Evolutionary conservation across 2,797 vertebrate genomes (phyloP), one percentile per base, ranked within the genome.

Genomic region (Melanotaenia trifasciata): DNA sequence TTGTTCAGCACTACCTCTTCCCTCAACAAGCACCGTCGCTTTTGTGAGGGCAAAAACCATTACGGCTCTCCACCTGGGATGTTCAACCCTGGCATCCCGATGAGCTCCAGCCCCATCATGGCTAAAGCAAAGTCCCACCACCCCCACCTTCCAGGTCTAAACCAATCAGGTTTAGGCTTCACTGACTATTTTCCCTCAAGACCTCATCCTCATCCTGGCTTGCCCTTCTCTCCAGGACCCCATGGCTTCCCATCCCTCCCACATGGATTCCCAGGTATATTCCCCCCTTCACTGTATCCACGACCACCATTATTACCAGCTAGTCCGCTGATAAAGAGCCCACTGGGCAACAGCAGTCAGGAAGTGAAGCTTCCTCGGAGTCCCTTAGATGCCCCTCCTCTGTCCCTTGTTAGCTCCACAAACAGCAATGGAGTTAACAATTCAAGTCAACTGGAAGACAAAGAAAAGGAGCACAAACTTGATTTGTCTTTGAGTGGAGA

Each of bases 1-100:
- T 97, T 99, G 96, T 99, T 99, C 96, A 99, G 98, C 96, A 99
- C 98, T 95, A 99, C 98, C 93, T 99, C 98, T 89, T 99, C 98
- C 90, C 97, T 99, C 94, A 99, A 99, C 96, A 99, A 99, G 94
- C 98, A 99, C 89, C 97, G 98, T 60, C 96, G 98, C 93, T 99
- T 99, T 95, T 99, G 98, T 92, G 98, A 99, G 95, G 98, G 98
- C 90, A 99, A 99, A 94, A 99, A 99, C 93, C 97, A 99, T 96
- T 99, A 98, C 83, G 98, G 97, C 84, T 91, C 94, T 63, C 96
- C 97, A 0, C 94, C 95, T 0, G 93, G 96, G 51, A 92, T 98
- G 92, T 99, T 99, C 54, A 94, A 96, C 13, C 94, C 97, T 0
- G 96, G 97, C 79, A 96, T 99, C 47, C 96, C 98, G 74, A 91